These are phyloP conservation scores for Daphoenositta chrysoptera DNA, from an alignment of 2,113 vertebrate species.

Conservation along the genomic window DNA sequence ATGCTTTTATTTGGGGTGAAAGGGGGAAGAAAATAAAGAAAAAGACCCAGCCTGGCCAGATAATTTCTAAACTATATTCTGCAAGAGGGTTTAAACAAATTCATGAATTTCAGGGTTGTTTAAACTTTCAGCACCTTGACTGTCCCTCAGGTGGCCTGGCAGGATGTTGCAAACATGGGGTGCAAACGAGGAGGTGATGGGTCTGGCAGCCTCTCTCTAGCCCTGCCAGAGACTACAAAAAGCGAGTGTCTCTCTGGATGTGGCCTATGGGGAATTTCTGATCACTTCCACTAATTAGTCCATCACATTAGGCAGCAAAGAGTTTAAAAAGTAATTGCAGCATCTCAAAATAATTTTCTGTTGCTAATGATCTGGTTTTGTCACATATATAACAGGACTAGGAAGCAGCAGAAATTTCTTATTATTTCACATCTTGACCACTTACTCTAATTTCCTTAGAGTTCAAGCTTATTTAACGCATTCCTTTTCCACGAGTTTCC, in stretches of 20 bases:
- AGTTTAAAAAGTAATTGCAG: neutral
- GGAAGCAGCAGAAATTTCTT: neutral
- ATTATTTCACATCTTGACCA: neutral
- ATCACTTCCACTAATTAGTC: neutral
- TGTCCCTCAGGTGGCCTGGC: neutral
- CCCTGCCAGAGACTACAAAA: neutral
- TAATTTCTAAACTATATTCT: neutral
- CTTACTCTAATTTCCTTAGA: neutral
- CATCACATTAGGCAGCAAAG: neutral
- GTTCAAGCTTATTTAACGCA: neutral
- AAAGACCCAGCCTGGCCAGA: neutral
- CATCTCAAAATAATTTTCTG: neutral
- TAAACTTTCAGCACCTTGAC: neutral
- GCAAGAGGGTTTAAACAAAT: neutral
- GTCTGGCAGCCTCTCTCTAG: neutral
- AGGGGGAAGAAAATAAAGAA: neutral
- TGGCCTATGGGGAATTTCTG: accelerated
- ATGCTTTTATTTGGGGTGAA: neutral
- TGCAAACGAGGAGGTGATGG: neutral
- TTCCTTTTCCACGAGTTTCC: neutral
- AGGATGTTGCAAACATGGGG: neutral
- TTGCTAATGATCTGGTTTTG: neutral
- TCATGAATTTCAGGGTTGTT: neutral
- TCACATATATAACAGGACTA: neutral
- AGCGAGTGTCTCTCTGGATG: neutral